Conservation (phyloP, 2,113 vertebrate species). For the Macrotus californicus region DNA sequence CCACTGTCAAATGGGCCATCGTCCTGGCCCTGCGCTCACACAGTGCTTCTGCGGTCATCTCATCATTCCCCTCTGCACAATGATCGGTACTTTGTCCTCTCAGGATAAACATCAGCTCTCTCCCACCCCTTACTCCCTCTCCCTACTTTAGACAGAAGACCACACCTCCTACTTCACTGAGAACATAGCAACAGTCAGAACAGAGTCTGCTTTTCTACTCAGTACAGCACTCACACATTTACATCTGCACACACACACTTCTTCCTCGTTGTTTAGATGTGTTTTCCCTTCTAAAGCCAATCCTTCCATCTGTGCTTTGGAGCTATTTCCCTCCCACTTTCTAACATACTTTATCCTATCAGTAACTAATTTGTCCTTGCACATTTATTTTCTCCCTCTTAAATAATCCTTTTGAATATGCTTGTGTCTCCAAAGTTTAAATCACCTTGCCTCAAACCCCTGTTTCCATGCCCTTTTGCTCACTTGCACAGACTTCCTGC, state of each 20-base stretch:
- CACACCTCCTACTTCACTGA: background rate
- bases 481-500: background rate
- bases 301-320: background rate
- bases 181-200: background rate
- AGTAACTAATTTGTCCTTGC: background rate
- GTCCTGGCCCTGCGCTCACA: background rate
- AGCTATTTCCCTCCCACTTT: background rate
- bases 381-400: background rate
- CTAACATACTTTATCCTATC: background rate
- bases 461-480: background rate
- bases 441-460: background rate
- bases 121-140: background rate
- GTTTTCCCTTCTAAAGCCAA: background rate
- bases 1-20: background rate
- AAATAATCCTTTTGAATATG: background rate
- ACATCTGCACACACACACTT: background rate
- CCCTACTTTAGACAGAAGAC: background rate
- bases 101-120: background rate
- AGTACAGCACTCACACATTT: background rate
- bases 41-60: background rate
- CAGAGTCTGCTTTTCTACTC: background rate
- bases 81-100: background rate
- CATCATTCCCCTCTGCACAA: background rate
- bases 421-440: background rate
- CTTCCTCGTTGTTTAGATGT: background rate